These are phyloP conservation scores for Mantis religiosa DNA, from an alignment of 2,888 invertebrate genomes.

Conservation along the genomic window DNA sequence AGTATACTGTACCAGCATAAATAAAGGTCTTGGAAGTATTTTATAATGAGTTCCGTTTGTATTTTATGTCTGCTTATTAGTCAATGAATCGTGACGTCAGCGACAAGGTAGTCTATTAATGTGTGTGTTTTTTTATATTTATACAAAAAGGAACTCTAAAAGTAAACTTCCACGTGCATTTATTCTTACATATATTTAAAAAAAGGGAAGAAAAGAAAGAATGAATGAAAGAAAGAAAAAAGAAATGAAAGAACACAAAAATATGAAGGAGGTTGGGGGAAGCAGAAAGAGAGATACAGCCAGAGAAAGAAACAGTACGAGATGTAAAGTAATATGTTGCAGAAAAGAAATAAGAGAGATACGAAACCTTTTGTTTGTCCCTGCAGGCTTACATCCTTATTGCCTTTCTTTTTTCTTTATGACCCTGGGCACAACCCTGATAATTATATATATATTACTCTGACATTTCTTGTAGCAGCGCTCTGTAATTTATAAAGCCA, in stretches of 20 bases:
- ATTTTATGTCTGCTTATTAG: neutral
- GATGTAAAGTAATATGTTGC: neutral
- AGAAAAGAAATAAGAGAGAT: neutral
- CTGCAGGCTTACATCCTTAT: neutral
- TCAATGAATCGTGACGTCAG: neutral
- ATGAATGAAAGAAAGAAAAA: too few relatives aligned
- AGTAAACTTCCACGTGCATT: neutral
- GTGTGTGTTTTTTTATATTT: neutral
- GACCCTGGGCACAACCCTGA: neutral
- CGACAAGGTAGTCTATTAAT: neutral
- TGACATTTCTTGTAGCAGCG: neutral
- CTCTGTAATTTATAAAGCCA: neutral
- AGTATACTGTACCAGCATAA: neutral
- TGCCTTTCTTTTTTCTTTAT: neutral
- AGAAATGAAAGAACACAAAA: neutral
- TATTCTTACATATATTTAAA: neutral
- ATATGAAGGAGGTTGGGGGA: neutral
- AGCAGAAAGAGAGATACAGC: neutral
- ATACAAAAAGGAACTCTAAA: neutral
- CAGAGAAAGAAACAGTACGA: neutral
- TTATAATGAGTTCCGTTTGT: neutral
- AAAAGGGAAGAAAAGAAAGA: neutral
- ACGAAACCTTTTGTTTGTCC: neutral
- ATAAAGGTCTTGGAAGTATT: neutral
- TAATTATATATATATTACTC: neutral